Base-by-base conservation (phyloP, 37 sponge, comb jelly and placozoan species). In the Crambe crambe region DNA sequence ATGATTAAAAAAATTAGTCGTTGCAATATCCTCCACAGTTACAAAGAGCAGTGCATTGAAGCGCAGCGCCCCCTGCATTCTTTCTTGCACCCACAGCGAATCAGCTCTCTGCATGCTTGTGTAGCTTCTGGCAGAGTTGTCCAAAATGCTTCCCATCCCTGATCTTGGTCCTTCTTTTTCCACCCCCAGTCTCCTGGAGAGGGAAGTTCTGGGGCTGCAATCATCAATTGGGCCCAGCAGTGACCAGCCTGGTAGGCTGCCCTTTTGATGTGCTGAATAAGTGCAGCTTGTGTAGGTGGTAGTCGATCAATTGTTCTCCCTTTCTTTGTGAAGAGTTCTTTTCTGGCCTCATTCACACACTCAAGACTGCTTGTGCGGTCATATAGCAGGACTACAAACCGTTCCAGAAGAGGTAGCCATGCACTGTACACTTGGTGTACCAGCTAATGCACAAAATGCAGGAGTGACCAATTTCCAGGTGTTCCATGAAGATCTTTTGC, bases 161-260 rank as follows among this genome's bases (percentile, higher is more conserved):
- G n/a, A 18, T 26, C 59, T 12, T 4, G 3, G 20, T 4, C 59
- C 21, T 58, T 58, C 59, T 12, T 58, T 4, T 58, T 58, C 59
- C 59, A 58, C 6, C 59, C 59, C 59, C 59, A 58, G 6, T 58
- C 59, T 26, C 59, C 20, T 12, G 20, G 59, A 58, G 59, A 58
- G 21, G 59, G 59, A 12, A 58, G 59, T 12, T 58, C 59, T 18
- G 59, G 17, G 20, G 59, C 59, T 58, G 59, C 59, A 58, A 12
- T 12, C 59, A 58, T 58, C 59, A 58, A 26, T 26, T 58, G 59
- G 8, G 3, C 59, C 59, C 59, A 58, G 59, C 59, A 58, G 59
- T 58, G 59, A 58, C 59, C 59, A 58, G 59, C 59, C 25, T 58
- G 59, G n/a, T 58, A 58, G 59, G 8, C 59, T 26, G 59, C 59